Evolutionary conservation across 2,113 vertebrate genomes (phyloP), one percentile per base, ranked within the genome.

Genomic region (Archilochus colubris): DNA sequence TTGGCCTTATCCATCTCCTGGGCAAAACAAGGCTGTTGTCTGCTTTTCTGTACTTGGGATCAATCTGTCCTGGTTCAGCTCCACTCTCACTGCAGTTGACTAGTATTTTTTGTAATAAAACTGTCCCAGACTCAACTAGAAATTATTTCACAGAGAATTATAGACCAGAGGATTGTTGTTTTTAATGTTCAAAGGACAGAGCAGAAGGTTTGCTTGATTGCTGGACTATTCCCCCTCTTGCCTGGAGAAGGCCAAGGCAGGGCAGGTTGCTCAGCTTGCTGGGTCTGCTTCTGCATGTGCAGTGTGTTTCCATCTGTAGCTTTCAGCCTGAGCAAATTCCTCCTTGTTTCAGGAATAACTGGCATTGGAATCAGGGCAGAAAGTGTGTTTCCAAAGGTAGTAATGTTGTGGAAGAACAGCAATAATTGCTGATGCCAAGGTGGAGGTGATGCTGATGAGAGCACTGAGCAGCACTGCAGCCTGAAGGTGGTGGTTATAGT

Each of bases 161-260:
- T 3, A 51, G 57, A 36, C 40, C 38, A 57, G 38, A 38, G 19
- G 19, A 53, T n/a, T 0, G 3, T 23, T 79, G 43, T 12, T 23
- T 46, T 13, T 44, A 23, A 4, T 30, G 24, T 64, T 63, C 15
- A 63, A 4, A 13, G 33, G 11, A 6, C 72, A 64, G 24, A 81
- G 44, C 16, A 75, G n/a, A 38, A 17, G 59, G 74, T 69, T 61
- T 68, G 6, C n/a, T 48, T 58, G 17, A 22, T n/a, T 17, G 38
- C 17, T 28, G 63, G 33, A 18, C 44, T 23, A 0, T 1, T 1
- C 25, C 12, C 2, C 23, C 10, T 50, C 2, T 16, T 69, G 31
- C 36, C 43, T 44, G 44, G 15, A 40, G 61, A 4, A 16, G 67
- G 19, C 22, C 7, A 14, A 25, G 30, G 54, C 28, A 18, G 74